Base-by-base conservation (phyloP, 2,888 invertebrate genomes). In the Pheosia gnoma region DNA sequence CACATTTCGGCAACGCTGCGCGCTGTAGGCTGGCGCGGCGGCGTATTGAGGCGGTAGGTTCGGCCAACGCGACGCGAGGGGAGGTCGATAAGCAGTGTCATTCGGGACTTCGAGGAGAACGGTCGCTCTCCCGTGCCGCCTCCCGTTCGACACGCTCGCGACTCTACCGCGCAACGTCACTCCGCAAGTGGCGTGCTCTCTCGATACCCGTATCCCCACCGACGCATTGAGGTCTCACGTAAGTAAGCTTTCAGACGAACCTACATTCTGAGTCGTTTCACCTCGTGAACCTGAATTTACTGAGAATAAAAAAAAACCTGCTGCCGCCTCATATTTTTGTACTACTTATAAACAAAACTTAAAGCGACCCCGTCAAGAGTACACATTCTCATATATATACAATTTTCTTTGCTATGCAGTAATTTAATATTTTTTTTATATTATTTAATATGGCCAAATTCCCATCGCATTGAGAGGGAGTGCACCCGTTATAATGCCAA, bases 41-140 rank as follows among this genome's bases (percentile, higher is more conserved):
- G 81, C 79, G 78, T 85, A 79, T 77, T 72, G 74, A 80, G 79
- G 74, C 69, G 74, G 74, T 66, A 67, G 60, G 59, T 59, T 61
- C 62, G 68, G 71, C 68, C 76, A 74, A n/a, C n/a, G n/a, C n/a
- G 71, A 25, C 74, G 82, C 80, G 84, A 79, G 81, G 85, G 80
- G 89, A 85, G 90, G 91, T 90, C 91, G 91, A 91, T 91, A 91
- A 84, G 85, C 88, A 88, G 91, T 90, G 86, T 84, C 81, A 77
- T 78, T 72, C 76, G 78, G 75, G 76, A 74, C 75, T 68, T 82
- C 75, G 74, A 65, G 67, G 82, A 68, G 80, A 73, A 61, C 78
- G 78, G 85, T 81, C 84, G 87, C 78, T 70, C 36, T 62, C 43
- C 39, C 59, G 11, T 61, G 57, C 25, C 37, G 39, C 52, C 36